Conservation (phyloP, 1,140 invertebrate species). For the Druon quercuslanigerum region DNA sequence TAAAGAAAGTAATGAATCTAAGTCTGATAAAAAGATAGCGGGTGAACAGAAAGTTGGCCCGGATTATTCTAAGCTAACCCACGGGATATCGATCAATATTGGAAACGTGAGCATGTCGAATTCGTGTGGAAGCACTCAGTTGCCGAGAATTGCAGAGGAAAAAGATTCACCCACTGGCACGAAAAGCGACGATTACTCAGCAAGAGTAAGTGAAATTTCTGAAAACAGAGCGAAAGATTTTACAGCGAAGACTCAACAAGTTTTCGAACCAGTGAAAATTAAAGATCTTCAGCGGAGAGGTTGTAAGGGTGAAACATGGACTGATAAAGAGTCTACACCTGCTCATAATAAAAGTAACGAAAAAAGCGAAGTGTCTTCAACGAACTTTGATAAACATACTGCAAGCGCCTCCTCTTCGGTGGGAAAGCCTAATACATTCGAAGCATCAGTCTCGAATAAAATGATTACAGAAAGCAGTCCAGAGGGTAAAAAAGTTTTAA, state of each 20-base stretch:
- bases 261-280: neutral
- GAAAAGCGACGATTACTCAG: slow-evolving; percentile 63
- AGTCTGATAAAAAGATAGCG: slow-evolving; percentile 61
- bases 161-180: slow-evolving; percentile 87
- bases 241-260: slow-evolving; percentile 32
- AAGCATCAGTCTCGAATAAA: slow-evolving; percentile 4
- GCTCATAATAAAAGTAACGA: slow-evolving; percentile 22
- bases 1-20: slow-evolving; percentile 57
- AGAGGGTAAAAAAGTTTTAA: slow-evolving; percentile 53
- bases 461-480: slow-evolving; percentile 44
- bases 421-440: neutral
- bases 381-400: slow-evolving; percentile 4
- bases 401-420: neutral
- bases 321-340: slow-evolving; percentile 6
- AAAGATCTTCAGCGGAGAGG: neutral
- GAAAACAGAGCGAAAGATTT: slow-evolving; percentile 20
- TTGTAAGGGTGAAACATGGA: neutral
- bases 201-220: neutral
- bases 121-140: slow-evolving; percentile 65
- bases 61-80: slow-evolving; percentile 67
- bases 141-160: slow-evolving; percentile 87
- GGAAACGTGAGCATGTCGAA: slow-evolving; percentile 66
- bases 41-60: slow-evolving; percentile 55
- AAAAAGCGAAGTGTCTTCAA: slow-evolving; percentile 13
- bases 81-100: slow-evolving; percentile 71